A percentile compares a stretch with the other conserved stretches of the same genome.
Evolutionary conservation across 2,113 vertebrate species (phyloP).

Genomic region (Centropus unirufus): DNA sequence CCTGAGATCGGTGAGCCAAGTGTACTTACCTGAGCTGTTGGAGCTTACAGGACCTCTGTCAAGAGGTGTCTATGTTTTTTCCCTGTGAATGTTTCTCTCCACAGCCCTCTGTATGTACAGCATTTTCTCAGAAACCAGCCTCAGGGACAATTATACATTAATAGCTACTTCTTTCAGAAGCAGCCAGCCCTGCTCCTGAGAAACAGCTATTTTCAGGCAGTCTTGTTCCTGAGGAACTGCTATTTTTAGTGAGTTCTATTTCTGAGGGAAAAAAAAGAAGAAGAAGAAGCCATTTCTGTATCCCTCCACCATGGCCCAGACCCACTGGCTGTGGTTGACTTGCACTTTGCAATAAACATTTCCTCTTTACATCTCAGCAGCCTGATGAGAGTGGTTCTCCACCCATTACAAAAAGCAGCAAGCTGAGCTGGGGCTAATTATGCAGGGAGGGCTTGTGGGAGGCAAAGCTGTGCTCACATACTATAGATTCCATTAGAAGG

Average conservation of each 20-base stretch:
- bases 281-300: conserved; percentile 43
- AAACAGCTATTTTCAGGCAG: conserved; percentile 76
- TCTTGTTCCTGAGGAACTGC: conserved; percentile 68
- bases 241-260: conserved; percentile 77
- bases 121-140: conserved; percentile 64
- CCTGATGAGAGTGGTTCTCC: conserved; percentile 47
- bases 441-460: conserved; percentile 32
- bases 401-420: conserved; percentile 34
- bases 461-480: background rate
- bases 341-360: conserved; percentile 28
- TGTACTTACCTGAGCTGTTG: background rate
- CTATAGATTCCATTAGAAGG: conserved; percentile 61
- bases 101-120: conserved; percentile 46
- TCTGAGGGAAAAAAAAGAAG: conserved; percentile 43
- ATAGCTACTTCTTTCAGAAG: conserved; percentile 74
- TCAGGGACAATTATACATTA: conserved; percentile 75
- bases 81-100: conserved; percentile 27
- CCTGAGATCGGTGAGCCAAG: background rate
- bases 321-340: conserved; percentile 57
- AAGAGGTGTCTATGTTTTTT: background rate
- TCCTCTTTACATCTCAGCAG: conserved; percentile 38
- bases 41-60: conserved; percentile 21
- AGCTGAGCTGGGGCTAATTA: conserved; percentile 50
- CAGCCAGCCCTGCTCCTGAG: conserved; percentile 67
- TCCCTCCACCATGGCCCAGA: conserved; percentile 57